Evolutionary conservation across 2,888 invertebrate genomes (phyloP).

Genomic region (Pachydiplax longipennis): DNA sequence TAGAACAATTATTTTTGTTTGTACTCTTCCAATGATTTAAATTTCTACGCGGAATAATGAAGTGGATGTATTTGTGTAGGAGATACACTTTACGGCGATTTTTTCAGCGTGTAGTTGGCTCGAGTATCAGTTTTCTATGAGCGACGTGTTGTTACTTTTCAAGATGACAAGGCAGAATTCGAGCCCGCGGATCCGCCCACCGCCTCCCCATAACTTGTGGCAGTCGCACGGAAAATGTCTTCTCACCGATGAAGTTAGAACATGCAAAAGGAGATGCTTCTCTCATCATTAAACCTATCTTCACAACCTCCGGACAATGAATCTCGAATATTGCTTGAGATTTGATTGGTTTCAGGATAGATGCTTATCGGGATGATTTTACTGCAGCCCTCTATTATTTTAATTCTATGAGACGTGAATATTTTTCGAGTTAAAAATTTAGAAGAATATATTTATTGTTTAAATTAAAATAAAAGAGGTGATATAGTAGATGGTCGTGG

Average conservation of each 20-base stretch:
- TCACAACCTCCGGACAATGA: too few species aligned
- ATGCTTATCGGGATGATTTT: too few species aligned
- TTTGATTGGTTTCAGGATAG: too few species aligned
- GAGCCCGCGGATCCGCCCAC: conserved; percentile 5
- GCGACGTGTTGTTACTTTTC: conserved; percentile 33
- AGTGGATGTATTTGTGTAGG: too few species aligned
- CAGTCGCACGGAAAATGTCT: conserved; percentile 4
- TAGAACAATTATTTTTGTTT: too few species aligned
- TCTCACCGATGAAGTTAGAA: conserved; percentile 6
- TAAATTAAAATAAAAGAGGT: too few species aligned
- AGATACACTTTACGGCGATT: neutral
- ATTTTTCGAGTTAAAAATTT: too few species aligned
- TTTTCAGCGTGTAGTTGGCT: neutral
- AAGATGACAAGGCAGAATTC: conserved; percentile 24
- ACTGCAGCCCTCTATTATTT: too few species aligned
- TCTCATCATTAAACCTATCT: neutral
- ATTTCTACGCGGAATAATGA: neutral
- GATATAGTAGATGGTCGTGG: too few species aligned
- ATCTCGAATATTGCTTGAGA: too few species aligned
- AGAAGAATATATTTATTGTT: too few species aligned
- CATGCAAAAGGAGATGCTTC: neutral
- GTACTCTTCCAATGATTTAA: neutral
- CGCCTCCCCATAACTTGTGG: neutral
- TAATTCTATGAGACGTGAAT: too few species aligned
- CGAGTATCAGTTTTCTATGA: conserved; percentile 11